A percentile compares a stretch with the other conserved stretches of the same genome.
Evolutionary conservation across 1,140 invertebrate genomes (phyloP).

Genomic region (Polypedilum vanderplanki): DNA sequence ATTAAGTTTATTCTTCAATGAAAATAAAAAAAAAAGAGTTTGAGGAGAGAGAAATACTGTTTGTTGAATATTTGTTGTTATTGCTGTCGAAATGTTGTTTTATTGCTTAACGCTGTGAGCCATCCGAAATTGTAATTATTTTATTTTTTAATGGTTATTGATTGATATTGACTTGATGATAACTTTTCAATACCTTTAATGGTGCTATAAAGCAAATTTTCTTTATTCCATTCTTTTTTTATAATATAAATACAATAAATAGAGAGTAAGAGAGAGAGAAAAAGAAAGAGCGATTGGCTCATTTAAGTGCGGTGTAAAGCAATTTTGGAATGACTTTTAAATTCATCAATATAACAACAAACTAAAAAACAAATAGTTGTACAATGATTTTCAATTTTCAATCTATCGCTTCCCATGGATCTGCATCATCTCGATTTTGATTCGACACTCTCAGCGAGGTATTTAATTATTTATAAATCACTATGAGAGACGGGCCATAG

Average conservation of each 20-base stretch:
- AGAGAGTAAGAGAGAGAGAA: background rate
- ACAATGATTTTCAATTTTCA: conserved; percentile 14
- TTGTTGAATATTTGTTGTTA: conserved; percentile 21
- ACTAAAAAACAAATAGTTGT: conserved; percentile 9
- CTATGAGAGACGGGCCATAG: background rate
- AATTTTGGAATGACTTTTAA: background rate
- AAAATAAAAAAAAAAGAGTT: conserved; percentile 1
- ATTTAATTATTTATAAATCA: conserved; percentile 15
- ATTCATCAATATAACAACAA: background rate
- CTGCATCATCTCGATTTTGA: conserved; percentile 9
- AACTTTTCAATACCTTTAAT: conserved; percentile 23
- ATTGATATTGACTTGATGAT: conserved; percentile 26
- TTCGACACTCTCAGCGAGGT: background rate
- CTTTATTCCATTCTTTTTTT: background rate
- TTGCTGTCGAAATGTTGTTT: conserved; percentile 17
- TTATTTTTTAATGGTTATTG: conserved; percentile 17
- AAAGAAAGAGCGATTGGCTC: background rate
- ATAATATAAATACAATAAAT: background rate
- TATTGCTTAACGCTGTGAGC: conserved; percentile 16
- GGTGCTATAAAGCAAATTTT: conserved; percentile 21
- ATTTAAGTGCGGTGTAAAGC: background rate
- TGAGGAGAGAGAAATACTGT: background rate
- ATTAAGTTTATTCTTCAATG: conserved; percentile 20
- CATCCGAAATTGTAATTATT: conserved; percentile 23
- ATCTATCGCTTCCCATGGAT: background rate